phyloP scores from a whole-genome alignment of 2,797 vertebrate genomes.

The Sebastes cheni region DNA sequence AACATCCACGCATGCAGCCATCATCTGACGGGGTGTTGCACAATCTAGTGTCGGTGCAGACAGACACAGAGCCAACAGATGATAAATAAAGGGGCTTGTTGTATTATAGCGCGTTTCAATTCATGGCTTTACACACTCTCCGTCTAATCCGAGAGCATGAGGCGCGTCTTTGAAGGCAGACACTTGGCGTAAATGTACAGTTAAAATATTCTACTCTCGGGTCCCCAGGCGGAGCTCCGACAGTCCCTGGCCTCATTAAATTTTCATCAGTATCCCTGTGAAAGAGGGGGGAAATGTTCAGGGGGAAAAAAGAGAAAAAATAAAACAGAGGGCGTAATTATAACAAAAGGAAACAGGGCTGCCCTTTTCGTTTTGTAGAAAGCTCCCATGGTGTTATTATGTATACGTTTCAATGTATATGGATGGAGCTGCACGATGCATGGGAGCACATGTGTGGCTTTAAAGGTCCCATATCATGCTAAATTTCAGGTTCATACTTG shows the following conservation, averaged over 20 bases:
- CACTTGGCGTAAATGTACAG: constrained; percentile 99
- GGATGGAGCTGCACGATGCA: background rate
- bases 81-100: constrained; percentile 73
- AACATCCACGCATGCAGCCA: constrained; percentile 53
- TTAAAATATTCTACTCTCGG: constrained; percentile 97
- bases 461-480: too few species aligned
- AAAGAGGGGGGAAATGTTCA: constrained; percentile 81
- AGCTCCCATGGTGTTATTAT: constrained; percentile 56
- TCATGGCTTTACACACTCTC: constrained; percentile 85
- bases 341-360: constrained; percentile 85
- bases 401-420: constrained; percentile 25
- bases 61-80: constrained; percentile 41
- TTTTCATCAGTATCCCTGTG: constrained; percentile 97
- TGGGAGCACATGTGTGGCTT: constrained; percentile 47
- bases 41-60: constrained; percentile 30
- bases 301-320: constrained; percentile 78
- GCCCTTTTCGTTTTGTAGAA: constrained; percentile 74
- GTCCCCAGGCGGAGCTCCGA: constrained; percentile 95
- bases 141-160: constrained; percentile 92
- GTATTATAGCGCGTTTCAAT: constrained; percentile 81
- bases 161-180: constrained; percentile 95
- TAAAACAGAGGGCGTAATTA: constrained; percentile 88
- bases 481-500: too few species aligned
- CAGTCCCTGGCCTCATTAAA: constrained; percentile 99
- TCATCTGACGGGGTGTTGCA: constrained; percentile 32